phyloP scores from a whole-genome alignment of 2,888 invertebrate species.

The Anorthoa munda region DNA sequence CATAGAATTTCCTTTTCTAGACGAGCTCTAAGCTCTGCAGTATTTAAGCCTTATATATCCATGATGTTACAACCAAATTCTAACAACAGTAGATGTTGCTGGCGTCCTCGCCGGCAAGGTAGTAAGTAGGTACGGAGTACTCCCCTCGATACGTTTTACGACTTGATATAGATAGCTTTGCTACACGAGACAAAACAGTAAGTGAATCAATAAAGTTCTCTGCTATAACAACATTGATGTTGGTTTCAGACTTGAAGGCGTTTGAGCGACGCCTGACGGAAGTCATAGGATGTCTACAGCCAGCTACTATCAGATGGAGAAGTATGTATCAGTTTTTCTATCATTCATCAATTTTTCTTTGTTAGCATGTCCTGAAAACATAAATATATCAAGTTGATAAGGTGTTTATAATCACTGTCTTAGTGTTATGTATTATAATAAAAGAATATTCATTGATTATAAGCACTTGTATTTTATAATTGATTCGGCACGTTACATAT shows the following conservation, averaged over 20 bases:
- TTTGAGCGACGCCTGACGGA: conserved; percentile 99
- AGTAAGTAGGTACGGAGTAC: neutral
- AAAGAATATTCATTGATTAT: too few relatives aligned
- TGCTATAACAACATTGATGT: neutral
- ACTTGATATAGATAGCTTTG: neutral
- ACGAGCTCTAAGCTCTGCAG: neutral
- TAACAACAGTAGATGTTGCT: neutral
- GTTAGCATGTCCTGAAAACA: neutral
- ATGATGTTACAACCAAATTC: neutral
- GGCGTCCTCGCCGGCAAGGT: neutral
- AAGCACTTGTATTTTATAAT: too few relatives aligned
- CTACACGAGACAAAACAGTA: neutral
- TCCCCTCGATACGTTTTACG: neutral
- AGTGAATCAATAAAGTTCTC: neutral
- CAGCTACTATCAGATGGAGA: conserved; percentile 98
- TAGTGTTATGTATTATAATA: too few relatives aligned
- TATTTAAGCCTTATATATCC: neutral
- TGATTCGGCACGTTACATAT: too few relatives aligned
- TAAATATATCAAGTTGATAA: conserved; percentile 7
- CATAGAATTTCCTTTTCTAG: neutral
- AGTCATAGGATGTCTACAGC: conserved; percentile 98
- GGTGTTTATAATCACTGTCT: neutral
- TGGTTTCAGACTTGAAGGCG: conserved; percentile 97
- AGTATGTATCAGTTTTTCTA: conserved; percentile 93
- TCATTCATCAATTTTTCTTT: too few relatives aligned